A percentile compares a stretch with the other conserved stretches of the same genome.
Conservation (phyloP, 2,888 invertebrate species). For the Plagodis pulveraria region DNA sequence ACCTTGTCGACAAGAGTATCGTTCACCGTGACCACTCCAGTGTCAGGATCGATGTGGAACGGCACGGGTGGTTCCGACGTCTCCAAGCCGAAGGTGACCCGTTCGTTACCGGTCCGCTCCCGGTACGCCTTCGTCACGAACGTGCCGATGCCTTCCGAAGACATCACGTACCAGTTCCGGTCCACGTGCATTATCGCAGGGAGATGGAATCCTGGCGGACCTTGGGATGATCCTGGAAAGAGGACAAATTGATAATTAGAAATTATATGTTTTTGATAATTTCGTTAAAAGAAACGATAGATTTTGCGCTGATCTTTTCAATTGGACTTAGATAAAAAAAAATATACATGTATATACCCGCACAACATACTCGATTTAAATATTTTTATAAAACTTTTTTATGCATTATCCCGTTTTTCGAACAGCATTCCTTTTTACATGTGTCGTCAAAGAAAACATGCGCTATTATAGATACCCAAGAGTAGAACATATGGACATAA, state of each 20-base stretch:
- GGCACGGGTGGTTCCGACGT: slow-evolving; percentile 86
- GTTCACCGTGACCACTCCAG: slow-evolving; percentile 92
- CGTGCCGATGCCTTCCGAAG: slow-evolving; percentile 89
- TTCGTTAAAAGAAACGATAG: not conserved
- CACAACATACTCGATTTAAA: too few species aligned
- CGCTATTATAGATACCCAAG: too few species aligned
- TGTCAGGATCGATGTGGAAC: slow-evolving; percentile 90
- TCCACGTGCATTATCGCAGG: slow-evolving; percentile 89
- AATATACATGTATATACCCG: too few species aligned
- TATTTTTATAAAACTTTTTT: too few species aligned
- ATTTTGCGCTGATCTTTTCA: not conserved
- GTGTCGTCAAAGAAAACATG: too few species aligned
- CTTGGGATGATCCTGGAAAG: slow-evolving; percentile 75
- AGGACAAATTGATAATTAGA: slow-evolving; percentile 1
- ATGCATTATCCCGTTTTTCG: too few species aligned
- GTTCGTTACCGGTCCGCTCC: slow-evolving; percentile 87
- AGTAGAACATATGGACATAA: too few species aligned
- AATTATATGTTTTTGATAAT: not conserved
- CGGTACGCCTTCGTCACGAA: slow-evolving; percentile 89
- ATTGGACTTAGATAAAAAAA: too few species aligned
- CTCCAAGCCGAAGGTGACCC: slow-evolving; percentile 89
- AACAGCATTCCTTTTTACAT: too few species aligned
- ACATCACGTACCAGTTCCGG: slow-evolving; percentile 90
- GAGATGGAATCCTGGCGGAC: slow-evolving; percentile 80
- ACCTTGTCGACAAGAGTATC: slow-evolving; percentile 91